phyloP scores from a whole-genome alignment of 2,888 invertebrate genomes.

The Masnerella sp. region DNA sequence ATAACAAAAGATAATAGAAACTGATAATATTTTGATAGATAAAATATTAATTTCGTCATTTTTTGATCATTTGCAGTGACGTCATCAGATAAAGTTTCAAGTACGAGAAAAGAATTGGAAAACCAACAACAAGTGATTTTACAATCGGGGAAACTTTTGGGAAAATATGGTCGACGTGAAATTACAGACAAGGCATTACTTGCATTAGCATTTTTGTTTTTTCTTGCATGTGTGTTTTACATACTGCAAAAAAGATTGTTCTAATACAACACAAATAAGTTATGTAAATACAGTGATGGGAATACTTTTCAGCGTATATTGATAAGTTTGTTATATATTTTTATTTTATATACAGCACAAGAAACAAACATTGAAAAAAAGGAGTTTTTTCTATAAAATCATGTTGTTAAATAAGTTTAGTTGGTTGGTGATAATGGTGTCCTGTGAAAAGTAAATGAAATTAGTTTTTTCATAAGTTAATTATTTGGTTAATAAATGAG shows the following conservation, averaged over 20 bases:
- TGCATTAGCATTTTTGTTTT: constrained; percentile 91
- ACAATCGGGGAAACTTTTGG: constrained; percentile 93
- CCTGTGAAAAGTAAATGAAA: constrained; percentile 63
- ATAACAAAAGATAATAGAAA: too few relatives aligned
- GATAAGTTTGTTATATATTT: not conserved
- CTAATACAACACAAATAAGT: constrained; percentile 71
- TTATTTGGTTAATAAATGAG: not conserved
- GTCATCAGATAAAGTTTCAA: constrained; percentile 79
- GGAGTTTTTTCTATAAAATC: constrained; percentile 59
- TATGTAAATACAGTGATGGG: too few relatives aligned
- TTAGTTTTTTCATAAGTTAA: too few relatives aligned
- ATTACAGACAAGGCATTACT: constrained; percentile 96
- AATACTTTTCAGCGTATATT: not conserved
- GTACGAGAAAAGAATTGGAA: constrained; percentile 89
- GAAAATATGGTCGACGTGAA: constrained; percentile 96
- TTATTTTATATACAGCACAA: not conserved
- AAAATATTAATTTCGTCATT: too few relatives aligned
- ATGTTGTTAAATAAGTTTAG: constrained; percentile 67
- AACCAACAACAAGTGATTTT: constrained; percentile 92
- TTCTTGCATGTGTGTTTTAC: constrained; percentile 93
- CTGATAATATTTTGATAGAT: too few relatives aligned
- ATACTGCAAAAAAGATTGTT: constrained; percentile 94
- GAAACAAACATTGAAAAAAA: too few relatives aligned
- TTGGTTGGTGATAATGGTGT: constrained; percentile 66
- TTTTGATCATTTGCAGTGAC: constrained; percentile 75